Evolutionary conservation across 2,888 invertebrate genomes (phyloP), one percentile per base, ranked within the genome.

Genomic region (Formica aserva): DNA sequence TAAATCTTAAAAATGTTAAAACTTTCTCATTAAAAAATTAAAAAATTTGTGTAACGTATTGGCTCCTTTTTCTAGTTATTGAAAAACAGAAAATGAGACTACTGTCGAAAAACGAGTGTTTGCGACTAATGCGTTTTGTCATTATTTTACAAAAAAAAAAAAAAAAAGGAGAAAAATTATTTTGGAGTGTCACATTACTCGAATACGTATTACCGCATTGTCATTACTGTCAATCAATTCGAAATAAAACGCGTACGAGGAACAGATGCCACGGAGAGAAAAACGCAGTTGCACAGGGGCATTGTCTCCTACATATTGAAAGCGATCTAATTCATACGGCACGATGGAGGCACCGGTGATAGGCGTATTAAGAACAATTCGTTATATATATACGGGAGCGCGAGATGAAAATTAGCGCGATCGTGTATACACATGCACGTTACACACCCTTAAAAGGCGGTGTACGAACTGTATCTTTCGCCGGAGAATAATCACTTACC

Each of bases 401-500:
- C 69, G 80, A 82, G 22, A 82, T 82, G 63, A 83, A 86, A 86
- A 87, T 85, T 83, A 76, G 72, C 82, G 80, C 81, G 82, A 62
- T 84, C 76, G 85, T 80, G 82, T 87, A 83, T 88, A 85, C 85
- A 77, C 81, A 35, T 11, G 67, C 29, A 11, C 29, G n/a, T 52
- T 26, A 86, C 88, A 89, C 92, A 91, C 89, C 91, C 92, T 92
- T 91, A 94, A 94, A 94, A 95, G 94, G 94, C 94, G 92, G 89
- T 87, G 89, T 45, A 9, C 38, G 38, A 38, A 87, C 84, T 15
- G 91, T 91, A 92, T 93, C 93, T 93, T 94, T 94, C 91, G 87
- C 74, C 63, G 35, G 22, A 5, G 52, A 52, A 52, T 52, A 87
- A 88, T 85, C 92, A 96, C 96, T 96, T 95, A 97, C 97, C 97